A percentile compares a stretch with the other conserved stretches of the same genome.
Evolutionary conservation across 2,797 vertebrate species (phyloP).

Genomic region (Setipinna tenuifilis): DNA sequence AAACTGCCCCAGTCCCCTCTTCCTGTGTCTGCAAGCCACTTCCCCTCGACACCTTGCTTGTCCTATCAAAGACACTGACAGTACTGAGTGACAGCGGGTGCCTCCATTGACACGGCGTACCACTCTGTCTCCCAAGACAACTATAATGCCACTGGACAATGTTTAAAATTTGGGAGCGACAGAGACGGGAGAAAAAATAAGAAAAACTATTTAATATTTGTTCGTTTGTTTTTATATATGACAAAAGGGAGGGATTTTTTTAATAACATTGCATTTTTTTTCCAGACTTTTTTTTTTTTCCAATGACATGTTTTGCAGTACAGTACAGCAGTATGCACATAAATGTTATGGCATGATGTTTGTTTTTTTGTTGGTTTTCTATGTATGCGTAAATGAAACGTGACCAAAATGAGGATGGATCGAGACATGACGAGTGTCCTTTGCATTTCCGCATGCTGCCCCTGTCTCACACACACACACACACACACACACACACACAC

Average conservation of each 20-base stretch:
- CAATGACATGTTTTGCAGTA: slow-evolving; percentile 42
- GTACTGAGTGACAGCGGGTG: slow-evolving; percentile 53
- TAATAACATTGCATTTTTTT: slow-evolving; percentile 48
- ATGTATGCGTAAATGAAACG: slow-evolving; percentile 32
- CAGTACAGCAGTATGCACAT: slow-evolving; percentile 49
- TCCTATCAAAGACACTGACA: slow-evolving; percentile 41
- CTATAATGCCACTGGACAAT: slow-evolving; percentile 65
- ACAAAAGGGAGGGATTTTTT: slow-evolving; percentile 41
- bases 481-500: slow-evolving; percentile 45
- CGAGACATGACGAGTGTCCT: slow-evolving; percentile 56
- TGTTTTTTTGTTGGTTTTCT: slow-evolving; percentile 24
- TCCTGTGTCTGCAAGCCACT: slow-evolving; percentile 29
- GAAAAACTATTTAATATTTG: slow-evolving; percentile 50
- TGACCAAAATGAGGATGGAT: slow-evolving; percentile 51
- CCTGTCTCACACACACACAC: slow-evolving; percentile 28
- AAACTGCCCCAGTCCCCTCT: slow-evolving; percentile 32
- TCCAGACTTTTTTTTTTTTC: slow-evolving; percentile 5
- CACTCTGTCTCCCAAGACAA: slow-evolving; percentile 41
- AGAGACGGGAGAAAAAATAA: not conserved
- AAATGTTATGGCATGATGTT: slow-evolving; percentile 22
- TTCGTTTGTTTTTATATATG: slow-evolving; percentile 36
- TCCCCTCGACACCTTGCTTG: slow-evolving; percentile 25
- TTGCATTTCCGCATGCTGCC: slow-evolving; percentile 24
- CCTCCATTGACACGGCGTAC: slow-evolving; percentile 56
- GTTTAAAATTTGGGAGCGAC: slow-evolving; percentile 29